Conservation (phyloP, 2,797 vertebrate genomes). For the Paedocypris micromegethes region DNA sequence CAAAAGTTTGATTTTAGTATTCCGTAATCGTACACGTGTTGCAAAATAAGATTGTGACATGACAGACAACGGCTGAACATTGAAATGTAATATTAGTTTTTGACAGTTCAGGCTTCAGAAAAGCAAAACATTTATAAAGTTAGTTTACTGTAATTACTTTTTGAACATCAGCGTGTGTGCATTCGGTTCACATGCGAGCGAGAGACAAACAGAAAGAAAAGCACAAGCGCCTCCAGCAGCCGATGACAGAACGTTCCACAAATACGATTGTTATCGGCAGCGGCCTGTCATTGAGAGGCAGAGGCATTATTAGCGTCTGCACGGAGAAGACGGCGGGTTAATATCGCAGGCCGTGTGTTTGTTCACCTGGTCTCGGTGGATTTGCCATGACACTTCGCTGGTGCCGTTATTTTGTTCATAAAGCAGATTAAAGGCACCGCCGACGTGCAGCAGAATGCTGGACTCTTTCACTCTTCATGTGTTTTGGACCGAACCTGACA, state of each 20-base stretch:
- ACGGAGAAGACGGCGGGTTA: conserved; percentile 1
- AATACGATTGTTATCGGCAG: conserved; percentile 51
- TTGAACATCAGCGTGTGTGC: conserved; percentile 1
- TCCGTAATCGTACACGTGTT: too few relatives aligned
- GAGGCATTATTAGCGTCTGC: conserved; percentile 36
- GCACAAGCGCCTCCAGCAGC: conserved; percentile 23
- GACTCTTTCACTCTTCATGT: conserved; percentile 30
- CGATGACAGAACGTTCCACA: conserved; percentile 55
- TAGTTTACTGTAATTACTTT: not conserved
- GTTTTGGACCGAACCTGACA: conserved; percentile 21
- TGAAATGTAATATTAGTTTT: too few relatives aligned
- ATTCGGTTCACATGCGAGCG: not conserved
- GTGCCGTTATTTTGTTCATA: conserved; percentile 24
- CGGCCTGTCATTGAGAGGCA: conserved; percentile 35
- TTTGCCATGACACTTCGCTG: conserved; percentile 51
- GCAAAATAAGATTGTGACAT: too few relatives aligned
- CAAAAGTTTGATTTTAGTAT: too few relatives aligned
- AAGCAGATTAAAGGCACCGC: conserved; percentile 20
- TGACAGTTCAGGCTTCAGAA: too few relatives aligned
- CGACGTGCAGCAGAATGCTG: too few relatives aligned
- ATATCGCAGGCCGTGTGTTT: conserved; percentile 58
- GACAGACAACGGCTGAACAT: too few relatives aligned
- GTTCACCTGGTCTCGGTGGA: conserved; percentile 67
- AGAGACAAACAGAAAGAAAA: conserved; percentile 13
- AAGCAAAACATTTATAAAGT: too few relatives aligned